Base-by-base conservation (phyloP, 2,113 vertebrate species). In the Podarcis cretensis region DNA sequence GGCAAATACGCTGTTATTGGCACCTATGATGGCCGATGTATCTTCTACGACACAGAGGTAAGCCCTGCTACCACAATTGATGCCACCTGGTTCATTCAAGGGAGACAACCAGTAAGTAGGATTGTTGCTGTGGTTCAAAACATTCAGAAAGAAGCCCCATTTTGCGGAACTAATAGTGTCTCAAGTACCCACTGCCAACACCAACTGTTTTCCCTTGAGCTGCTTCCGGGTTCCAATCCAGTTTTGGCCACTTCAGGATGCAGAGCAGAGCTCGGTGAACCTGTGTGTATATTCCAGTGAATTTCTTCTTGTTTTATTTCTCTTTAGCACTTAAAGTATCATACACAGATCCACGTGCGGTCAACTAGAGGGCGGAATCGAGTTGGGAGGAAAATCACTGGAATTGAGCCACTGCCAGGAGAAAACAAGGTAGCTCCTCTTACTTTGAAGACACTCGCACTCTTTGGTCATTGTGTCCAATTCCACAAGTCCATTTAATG, bases 41-140 rank as follows among this genome's bases (percentile, higher is more conserved):
- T 99, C 94, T 99, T 99, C 96, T 99, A 99, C 83, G 99, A 99
- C 95, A 99, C 99, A 0, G 99, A 99, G 99, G 99, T 99, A 96
- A 94, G 81, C 23, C 30, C 1, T 25, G 16, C 5, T 81, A 10
- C 18, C 2, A 9, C 13, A 3, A 7, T 48, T 10, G 20, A 54
- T 27, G 43, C 63, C 12, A 25, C 30, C 23, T 65, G 8, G 7
- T 25, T 32, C 59, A 2, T 18, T 40, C 9, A 9, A 10, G 73
- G 32, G 14, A 63, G 5, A n/a, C 57, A 35, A 27, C 21, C 48
- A 54, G 10, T 54, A 27, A 30, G 2, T 1, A n/a, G 25, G 3
- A 27, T 30, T 35, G 54, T 32, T 3, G 3, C 57, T 18, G 23
- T 25, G 48, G 18, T 25, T 35, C 21, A n/a, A 16, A 1, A 5